Evolutionary conservation across 2,113 vertebrate genomes (phyloP), one percentile per base, ranked within the genome.

Genomic region (Hippocampus zosterae): DNA sequence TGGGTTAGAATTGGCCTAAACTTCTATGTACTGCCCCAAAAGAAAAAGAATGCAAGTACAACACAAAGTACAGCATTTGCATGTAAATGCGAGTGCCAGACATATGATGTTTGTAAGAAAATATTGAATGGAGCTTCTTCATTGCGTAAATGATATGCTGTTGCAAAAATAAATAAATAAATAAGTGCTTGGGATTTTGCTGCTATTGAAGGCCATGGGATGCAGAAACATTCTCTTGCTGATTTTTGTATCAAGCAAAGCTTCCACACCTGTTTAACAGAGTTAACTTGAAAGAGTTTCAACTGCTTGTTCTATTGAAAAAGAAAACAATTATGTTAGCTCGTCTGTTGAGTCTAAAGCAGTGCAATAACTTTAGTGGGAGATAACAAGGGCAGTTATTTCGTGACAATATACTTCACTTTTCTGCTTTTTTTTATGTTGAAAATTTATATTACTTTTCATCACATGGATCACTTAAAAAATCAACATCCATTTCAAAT

Each of bases 241-340:
- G 72, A 84, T 85, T 84, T 81, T 88, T 65, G 77, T 65, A 78
- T 81, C 68, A 77, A 80, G 61, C 61, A 84, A 81, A 70, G 75
- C 77, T 84, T 87, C 74, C 88, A 88, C 84, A 90, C 89, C 88
- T 90, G 88, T 86, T 89, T 89, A 80, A 90, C 82, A 80, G 89
- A 85, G 77, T 89, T 87, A 79, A 89, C 88, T 89, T 88, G 88
- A 86, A 87, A 88, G 84, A 86, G 79, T 89, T 90, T 89, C 88
- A 90, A 89, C 71, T 88, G 88, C 88, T 89, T 90, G 87, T 88
- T 90, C 88, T 90, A 90, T 87, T 46, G 75, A 85, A 79, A 87
- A 86, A 88, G 81, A 83, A 87, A 79, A 88, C 77, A 85, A 79
- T 84, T 48, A 53, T 84, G 82, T 88, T 87, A 90, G 78, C 79